Conservation (phyloP, 2,888 invertebrate species). For the Netelia inedita region DNA sequence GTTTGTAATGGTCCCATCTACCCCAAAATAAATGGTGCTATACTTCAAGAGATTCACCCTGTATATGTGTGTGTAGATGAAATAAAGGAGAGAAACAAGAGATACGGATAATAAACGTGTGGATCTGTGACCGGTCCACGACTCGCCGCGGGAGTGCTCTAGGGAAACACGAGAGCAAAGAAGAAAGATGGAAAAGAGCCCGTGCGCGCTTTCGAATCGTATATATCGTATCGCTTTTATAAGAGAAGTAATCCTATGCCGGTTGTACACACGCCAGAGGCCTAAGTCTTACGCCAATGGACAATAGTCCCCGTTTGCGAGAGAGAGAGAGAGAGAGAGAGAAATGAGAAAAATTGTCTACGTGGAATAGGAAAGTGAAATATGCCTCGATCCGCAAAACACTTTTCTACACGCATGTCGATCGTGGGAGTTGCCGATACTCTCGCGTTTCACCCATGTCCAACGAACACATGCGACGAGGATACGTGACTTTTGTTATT, state of each 20-base stretch:
- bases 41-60: too few relatives aligned
- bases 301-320: not conserved
- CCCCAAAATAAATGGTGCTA: too few relatives aligned
- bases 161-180: constrained; percentile 45
- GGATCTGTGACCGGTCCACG: constrained; percentile 63
- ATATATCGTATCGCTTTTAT: constrained; percentile 53
- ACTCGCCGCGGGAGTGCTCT: constrained; percentile 53
- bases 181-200: constrained; percentile 3
- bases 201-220: constrained; percentile 56
- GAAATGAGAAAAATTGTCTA: constrained; percentile 29
- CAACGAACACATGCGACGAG: not conserved
- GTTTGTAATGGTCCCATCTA: too few relatives aligned
- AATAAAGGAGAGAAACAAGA: constrained; percentile 38
- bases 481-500: constrained; percentile 24
- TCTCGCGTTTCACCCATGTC: constrained; percentile 8
- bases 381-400: constrained; percentile 33
- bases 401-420: not conserved
- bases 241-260: constrained; percentile 45
- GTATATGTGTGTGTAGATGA: not conserved
- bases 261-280: not conserved
- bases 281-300: not conserved
- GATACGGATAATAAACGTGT: constrained; percentile 56
- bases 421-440: constrained; percentile 50
- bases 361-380: constrained; percentile 56
- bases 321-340: not conserved